Percentiles rank a stretch among this genome's conserved stretches.
Conservation (phyloP, 2,797 vertebrate genomes). For the Triplophysa yarkandensis region DNA sequence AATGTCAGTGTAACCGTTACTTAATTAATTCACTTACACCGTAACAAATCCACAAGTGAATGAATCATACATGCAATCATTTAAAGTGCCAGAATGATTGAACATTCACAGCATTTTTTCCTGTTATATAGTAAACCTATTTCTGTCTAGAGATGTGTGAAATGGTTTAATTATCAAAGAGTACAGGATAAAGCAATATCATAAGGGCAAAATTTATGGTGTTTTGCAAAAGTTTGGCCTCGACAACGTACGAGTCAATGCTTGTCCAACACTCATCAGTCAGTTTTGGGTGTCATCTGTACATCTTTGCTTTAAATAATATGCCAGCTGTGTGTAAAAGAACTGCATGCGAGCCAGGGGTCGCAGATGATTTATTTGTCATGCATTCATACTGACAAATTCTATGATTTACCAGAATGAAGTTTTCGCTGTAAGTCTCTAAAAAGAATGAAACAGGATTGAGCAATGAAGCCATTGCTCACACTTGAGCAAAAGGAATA, state of each 20-base stretch:
- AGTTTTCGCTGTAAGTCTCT: slow-evolving; percentile 45
- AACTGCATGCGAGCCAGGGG: slow-evolving; percentile 40
- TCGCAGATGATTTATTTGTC: slow-evolving; percentile 54
- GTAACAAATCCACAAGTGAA: background rate
- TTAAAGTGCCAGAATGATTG: background rate
- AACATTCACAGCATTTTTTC: background rate
- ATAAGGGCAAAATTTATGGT: slow-evolving; percentile 19
- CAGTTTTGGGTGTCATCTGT: slow-evolving; percentile 19
- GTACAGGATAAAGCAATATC: background rate
- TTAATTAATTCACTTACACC: background rate
- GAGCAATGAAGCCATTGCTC: slow-evolving; percentile 48
- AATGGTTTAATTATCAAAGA: background rate
- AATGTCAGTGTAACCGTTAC: background rate
- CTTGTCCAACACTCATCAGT: slow-evolving; percentile 20
- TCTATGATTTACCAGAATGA: slow-evolving; percentile 48
- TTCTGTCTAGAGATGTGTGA: slow-evolving; percentile 1
- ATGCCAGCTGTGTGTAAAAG: slow-evolving; percentile 50
- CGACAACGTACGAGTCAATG: slow-evolving; percentile 12
- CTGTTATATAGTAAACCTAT: background rate
- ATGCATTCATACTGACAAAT: slow-evolving; percentile 52
- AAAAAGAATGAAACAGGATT: slow-evolving; percentile 50
- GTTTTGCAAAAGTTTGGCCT: slow-evolving; percentile 1
- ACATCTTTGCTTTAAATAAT: slow-evolving; percentile 40
- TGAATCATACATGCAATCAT: background rate
- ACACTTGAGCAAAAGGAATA: slow-evolving; percentile 20